Evolutionary conservation across 1,140 invertebrate species (phyloP).

Genomic region (Zaprionus camerounensis): DNA sequence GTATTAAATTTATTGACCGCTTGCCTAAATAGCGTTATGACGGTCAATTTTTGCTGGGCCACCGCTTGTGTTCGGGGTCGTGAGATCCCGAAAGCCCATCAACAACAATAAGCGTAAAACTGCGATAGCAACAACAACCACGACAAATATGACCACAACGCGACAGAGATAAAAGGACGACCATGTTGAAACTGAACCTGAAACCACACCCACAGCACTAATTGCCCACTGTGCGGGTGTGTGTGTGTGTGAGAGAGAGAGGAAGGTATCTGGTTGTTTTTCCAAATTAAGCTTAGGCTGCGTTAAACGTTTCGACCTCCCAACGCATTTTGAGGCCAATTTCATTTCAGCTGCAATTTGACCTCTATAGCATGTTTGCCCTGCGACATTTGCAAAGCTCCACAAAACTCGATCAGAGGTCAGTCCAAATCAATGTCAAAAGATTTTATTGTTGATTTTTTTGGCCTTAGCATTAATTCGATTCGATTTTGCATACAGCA

Average conservation of each 20-base stretch:
- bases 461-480: neutral
- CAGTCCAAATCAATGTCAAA: slow-evolving; percentile 31
- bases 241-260: neutral
- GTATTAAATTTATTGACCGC: slow-evolving; percentile 39
- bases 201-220: slow-evolving; percentile 71
- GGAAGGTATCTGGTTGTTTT: slow-evolving; percentile 8
- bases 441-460: neutral
- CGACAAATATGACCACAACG: slow-evolving; percentile 2
- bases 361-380: slow-evolving; percentile 29
- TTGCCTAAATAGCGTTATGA: slow-evolving; percentile 42
- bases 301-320: slow-evolving; percentile 65
- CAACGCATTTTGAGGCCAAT: slow-evolving; percentile 46
- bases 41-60: slow-evolving; percentile 15
- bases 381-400: slow-evolving; percentile 12
- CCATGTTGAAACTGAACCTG: slow-evolving; percentile 38
- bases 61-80: slow-evolving; percentile 8
- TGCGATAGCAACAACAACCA: slow-evolving; percentile 22
- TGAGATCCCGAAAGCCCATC: slow-evolving; percentile 35
- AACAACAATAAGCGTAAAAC: slow-evolving; percentile 49
- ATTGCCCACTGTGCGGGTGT: slow-evolving; percentile 58
- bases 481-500: neutral
- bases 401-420: slow-evolving; percentile 13
- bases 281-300: slow-evolving; percentile 52
- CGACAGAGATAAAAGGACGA: slow-evolving; percentile 63
- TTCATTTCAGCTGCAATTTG: slow-evolving; percentile 21